Evolutionary conservation across 1,140 invertebrate genomes (phyloP), one percentile per base, ranked within the genome.

Genomic region (Protaetia brevitarsis): DNA sequence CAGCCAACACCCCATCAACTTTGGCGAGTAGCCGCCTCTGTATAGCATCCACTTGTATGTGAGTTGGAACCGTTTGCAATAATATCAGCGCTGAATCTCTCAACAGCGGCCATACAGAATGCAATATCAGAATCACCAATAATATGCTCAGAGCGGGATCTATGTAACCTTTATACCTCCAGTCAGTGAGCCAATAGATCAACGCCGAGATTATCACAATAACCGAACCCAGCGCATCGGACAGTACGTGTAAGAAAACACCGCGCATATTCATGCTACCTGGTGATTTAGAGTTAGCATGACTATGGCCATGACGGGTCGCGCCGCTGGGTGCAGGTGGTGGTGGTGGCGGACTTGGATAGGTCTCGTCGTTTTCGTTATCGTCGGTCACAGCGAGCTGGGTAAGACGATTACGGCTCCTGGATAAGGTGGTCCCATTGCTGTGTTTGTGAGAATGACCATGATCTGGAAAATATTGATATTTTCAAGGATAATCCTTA

Each of bases 211-310:
- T 89, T 21, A 99, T 92, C 3, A 99, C 98, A 77, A 99, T 96
- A 0, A 99, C 89, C 2, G 97, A 99, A 56, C 92, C 92, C 31
- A 98, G 80, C 21, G 97, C 97, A 83, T 99, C 97, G 23, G 96
- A 97, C 3, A 99, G 77, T 3, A 99, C 91, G 80, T 99, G 98
- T 41, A 99, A 83, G 78, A 99, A 99, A 0, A 98, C 97, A 13
- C 95, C 96, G 57, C 91, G 85, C 93, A 98, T 98, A 76, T 99
- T 99, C 89, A 99, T 91, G 74, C 97, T 91, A 23, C 87, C 87
- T 66, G 85, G 82, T 59, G 80, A 77, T 69, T 88, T 85, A 2
- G 80, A 79, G 68, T 88, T 86, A 29, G 74, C 76, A 61, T 76
- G 78, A 2, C 74, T 71, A 37, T 77, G 72, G 63, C 79, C 68